Percentiles rank a stretch among this genome's conserved stretches.
phyloP scores from a whole-genome alignment of 2,888 invertebrate genomes.

The Dendrolimus houi region DNA sequence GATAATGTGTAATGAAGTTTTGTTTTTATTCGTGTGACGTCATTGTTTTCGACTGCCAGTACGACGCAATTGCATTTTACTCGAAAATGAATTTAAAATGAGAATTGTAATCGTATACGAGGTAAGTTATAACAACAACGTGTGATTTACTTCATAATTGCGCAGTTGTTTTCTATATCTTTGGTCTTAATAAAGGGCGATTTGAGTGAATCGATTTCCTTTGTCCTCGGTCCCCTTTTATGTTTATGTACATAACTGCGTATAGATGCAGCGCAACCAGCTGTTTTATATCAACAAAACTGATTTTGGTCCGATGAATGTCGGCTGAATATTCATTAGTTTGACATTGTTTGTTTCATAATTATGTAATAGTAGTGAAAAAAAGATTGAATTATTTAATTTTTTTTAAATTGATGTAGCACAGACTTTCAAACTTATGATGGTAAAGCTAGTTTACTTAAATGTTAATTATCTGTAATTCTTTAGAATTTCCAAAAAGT shows the following conservation, averaged over 20 bases:
- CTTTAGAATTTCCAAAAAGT: too few relatives aligned
- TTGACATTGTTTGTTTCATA: constrained; percentile 29
- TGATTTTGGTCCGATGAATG: constrained; percentile 14
- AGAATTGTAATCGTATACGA: constrained; percentile 52
- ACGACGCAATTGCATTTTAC: constrained; percentile 79
- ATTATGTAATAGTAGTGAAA: constrained; percentile 31
- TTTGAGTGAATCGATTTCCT: constrained; percentile 63
- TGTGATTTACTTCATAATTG: constrained; percentile 21
- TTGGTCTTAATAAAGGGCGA: constrained; percentile 22
- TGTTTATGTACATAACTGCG: constrained; percentile 17
- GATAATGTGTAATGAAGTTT: constrained; percentile 46
- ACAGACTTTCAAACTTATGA: too few relatives aligned
- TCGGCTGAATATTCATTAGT: constrained; percentile 20
- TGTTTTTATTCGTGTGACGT: constrained; percentile 73
- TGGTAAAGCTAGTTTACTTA: too few relatives aligned
- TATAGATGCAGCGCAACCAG: constrained; percentile 31
- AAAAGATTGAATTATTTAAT: too few relatives aligned
- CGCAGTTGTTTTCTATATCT: constrained; percentile 9
- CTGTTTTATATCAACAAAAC: constrained; percentile 43
- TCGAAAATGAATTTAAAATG: constrained; percentile 71
- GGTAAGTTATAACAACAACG: constrained; percentile 40
- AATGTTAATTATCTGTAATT: too few relatives aligned
- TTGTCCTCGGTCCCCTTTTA: constrained; percentile 60
- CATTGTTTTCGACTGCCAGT: constrained; percentile 75
- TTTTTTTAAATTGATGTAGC: too few relatives aligned